Evolutionary conservation across 30 jellyfish, hydroid and myxozoan genomes (phyloP).

Genomic region (Aurelia sp.): DNA sequence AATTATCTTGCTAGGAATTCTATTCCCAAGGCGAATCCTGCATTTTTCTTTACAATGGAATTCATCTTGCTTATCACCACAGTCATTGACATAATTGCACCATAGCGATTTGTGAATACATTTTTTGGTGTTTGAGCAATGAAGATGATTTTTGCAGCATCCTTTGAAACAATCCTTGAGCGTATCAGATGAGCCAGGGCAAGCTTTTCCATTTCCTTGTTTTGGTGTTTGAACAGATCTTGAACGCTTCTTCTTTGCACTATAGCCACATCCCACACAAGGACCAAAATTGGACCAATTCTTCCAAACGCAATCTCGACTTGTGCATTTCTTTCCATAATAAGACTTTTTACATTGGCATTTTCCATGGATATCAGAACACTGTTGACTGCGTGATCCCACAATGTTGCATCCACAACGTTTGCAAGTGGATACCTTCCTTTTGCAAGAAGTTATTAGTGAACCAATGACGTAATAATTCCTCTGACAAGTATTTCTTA

Average conservation of each 20-base stretch:
- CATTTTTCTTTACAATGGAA: conserved; percentile 23
- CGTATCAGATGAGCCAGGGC: neutral
- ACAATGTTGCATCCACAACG: conserved; percentile 11
- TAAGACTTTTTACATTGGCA: conserved; percentile 38
- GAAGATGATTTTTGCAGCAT: conserved; percentile 36
- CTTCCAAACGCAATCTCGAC: conserved; percentile 48
- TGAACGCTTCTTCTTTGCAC: conserved; percentile 22
- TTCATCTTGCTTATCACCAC: conserved; percentile 65
- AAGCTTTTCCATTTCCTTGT: conserved; percentile 6
- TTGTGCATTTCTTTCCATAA: conserved; percentile 24
- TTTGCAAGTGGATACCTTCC: conserved; percentile 15
- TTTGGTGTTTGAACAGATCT: neutral
- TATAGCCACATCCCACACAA: conserved; percentile 42
- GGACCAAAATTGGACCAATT: conserved; percentile 9
- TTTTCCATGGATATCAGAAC: conserved; percentile 18
- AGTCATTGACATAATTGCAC: conserved; percentile 55
- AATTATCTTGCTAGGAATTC: no score
- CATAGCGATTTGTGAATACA: conserved; percentile 13
- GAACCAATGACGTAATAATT: conserved; percentile 35
- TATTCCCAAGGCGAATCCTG: neutral
- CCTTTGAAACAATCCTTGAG: conserved; percentile 14
- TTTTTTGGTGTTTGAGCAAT: conserved; percentile 19
- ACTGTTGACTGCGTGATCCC: conserved; percentile 22
- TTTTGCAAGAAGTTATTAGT: conserved; percentile 15
- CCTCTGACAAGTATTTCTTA: conserved; percentile 22